A percentile compares a stretch with the other conserved stretches of the same genome.
Evolutionary conservation across 2,113 vertebrate genomes (phyloP).

Genomic region (Apaloderma vittatum): DNA sequence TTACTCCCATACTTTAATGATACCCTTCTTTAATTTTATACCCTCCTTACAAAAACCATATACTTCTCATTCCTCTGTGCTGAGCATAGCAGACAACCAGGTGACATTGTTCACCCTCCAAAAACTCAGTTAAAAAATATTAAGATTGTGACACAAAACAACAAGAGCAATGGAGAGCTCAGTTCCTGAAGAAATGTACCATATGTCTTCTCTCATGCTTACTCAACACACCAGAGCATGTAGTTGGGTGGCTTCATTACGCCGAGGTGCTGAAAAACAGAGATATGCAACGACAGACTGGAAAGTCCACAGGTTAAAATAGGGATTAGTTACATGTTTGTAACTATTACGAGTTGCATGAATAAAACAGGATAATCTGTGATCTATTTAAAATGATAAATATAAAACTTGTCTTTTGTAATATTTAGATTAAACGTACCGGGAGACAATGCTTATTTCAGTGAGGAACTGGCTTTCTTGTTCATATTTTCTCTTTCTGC

Average conservation of each 20-base stretch:
- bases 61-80: background rate
- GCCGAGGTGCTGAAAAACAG: background rate
- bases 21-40: background rate
- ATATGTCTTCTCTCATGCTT: background rate
- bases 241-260: background rate
- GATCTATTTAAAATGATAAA: background rate
- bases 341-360: background rate
- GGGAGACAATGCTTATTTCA: background rate
- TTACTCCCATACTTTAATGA: background rate
- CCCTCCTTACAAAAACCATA: background rate
- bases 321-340: background rate
- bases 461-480: background rate
- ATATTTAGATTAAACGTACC: background rate
- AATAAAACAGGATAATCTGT: background rate
- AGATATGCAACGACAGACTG: background rate
- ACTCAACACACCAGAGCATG: background rate
- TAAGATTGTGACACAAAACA: background rate
- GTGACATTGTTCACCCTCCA: background rate
- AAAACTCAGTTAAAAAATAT: conserved; percentile 49
- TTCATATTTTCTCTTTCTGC: background rate
- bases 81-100: background rate
- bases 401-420: background rate
- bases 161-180: background rate
- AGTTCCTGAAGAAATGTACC: background rate
- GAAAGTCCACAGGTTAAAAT: background rate